Evolutionary conservation across 2,113 vertebrate species (phyloP).

Genomic region (Rallus limicola): DNA sequence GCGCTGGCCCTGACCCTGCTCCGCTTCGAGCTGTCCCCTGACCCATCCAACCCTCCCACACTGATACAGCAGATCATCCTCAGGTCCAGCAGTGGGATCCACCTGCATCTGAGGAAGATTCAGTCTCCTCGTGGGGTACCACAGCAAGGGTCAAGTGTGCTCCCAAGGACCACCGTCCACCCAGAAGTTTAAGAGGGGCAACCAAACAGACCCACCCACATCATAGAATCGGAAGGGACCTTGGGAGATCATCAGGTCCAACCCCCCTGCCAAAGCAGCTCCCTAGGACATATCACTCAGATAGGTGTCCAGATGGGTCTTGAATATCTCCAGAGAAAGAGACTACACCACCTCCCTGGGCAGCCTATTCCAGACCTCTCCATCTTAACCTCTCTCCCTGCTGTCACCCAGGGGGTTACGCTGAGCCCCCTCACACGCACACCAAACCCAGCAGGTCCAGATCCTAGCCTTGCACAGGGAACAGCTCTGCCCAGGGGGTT

Average conservation of each 20-base stretch:
- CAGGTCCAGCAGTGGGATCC: constrained; percentile 73
- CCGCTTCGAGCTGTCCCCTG: constrained; percentile 50
- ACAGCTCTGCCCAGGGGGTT: background rate
- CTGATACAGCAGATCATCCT: constrained; percentile 64
- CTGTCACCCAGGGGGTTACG: rapidly evolving
- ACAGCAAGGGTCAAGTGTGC: rapidly evolving
- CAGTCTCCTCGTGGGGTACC: background rate
- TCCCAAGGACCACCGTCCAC: background rate
- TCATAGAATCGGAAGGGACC: too few species aligned
- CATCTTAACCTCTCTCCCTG: too few species aligned
- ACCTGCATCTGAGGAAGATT: constrained; percentile 30
- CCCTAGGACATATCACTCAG: too few species aligned
- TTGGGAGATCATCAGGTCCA: too few species aligned
- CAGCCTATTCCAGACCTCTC: background rate
- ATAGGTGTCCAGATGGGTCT: too few species aligned
- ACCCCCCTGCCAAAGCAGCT: too few species aligned
- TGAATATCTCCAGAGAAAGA: too few species aligned
- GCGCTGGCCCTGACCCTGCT: constrained; percentile 7
- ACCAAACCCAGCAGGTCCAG: background rate
- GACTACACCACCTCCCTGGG: too few species aligned
- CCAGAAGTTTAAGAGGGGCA: background rate
- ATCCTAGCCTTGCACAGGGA: background rate
- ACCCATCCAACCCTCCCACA: constrained; percentile 32
- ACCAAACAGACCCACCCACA: background rate
- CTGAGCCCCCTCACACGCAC: background rate